These are phyloP conservation scores for Alauda arvensis DNA, from an alignment of 2,797 vertebrate genomes.

Conservation along the genomic window DNA sequence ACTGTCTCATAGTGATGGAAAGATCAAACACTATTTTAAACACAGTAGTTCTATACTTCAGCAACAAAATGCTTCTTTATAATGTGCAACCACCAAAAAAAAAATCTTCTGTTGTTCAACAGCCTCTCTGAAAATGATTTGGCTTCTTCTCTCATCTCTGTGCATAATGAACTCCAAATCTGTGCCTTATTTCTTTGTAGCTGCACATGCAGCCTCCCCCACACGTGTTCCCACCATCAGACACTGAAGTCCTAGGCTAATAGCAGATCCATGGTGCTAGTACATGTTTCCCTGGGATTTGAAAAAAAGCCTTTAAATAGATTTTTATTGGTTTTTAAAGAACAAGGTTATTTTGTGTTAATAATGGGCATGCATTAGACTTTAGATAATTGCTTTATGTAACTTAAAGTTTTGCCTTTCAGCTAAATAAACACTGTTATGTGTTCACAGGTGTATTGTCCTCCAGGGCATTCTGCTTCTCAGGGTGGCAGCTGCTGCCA, in stretches of 20 bases:
- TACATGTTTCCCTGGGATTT: constrained; percentile 61
- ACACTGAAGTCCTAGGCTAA: constrained; percentile 45
- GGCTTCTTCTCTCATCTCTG: constrained; percentile 23
- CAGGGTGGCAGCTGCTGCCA: constrained; percentile 73
- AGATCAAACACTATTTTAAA: constrained; percentile 55
- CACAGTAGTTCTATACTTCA: constrained; percentile 29
- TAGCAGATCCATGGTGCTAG: constrained; percentile 34
- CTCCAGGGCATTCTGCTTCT: constrained; percentile 71
- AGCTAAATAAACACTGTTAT: constrained; percentile 75
- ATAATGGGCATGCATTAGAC: constrained; percentile 72
- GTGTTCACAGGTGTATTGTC: constrained; percentile 83
- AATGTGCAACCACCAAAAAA: neutral
- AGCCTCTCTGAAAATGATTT: constrained; percentile 16
- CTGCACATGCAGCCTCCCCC: constrained; percentile 21
- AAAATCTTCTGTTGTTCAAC: constrained; percentile 1
- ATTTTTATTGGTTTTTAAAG: constrained; percentile 76
- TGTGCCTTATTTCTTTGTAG: constrained; percentile 44
- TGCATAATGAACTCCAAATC: constrained; percentile 25
- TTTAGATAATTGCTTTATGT: constrained; percentile 79
- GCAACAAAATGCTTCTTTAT: constrained; percentile 47
- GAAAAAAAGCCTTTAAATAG: constrained; percentile 73
- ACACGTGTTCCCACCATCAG: constrained; percentile 37
- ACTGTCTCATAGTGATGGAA: constrained; percentile 42
- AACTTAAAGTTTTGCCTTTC: constrained; percentile 73
- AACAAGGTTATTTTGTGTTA: constrained; percentile 79